Percentiles rank a stretch among this genome's conserved stretches.
Evolutionary conservation across 2,888 invertebrate species (phyloP).

Genomic region (Ophion ventricosus): DNA sequence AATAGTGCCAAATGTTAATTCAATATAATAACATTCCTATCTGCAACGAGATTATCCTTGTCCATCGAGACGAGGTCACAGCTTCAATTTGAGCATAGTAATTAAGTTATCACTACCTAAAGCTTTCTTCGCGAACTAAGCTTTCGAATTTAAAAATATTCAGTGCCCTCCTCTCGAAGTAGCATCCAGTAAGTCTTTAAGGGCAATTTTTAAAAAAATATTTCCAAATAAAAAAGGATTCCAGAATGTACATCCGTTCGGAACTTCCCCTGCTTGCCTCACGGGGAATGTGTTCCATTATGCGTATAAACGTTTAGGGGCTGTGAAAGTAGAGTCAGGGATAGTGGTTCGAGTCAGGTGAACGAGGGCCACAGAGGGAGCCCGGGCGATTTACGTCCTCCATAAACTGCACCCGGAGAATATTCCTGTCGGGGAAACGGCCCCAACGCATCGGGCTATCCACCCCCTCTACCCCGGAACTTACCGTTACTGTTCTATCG

Average conservation of each 20-base stretch:
- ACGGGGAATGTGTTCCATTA: neutral
- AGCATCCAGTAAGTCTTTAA: neutral
- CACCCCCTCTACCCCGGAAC: constrained; percentile 8
- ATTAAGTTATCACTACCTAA: too few species aligned
- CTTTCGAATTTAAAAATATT: too few species aligned
- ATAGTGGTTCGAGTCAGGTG: constrained; percentile 44
- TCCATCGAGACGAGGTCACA: too few species aligned
- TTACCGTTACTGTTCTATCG: constrained; percentile 15
- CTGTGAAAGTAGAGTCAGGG: constrained; percentile 20
- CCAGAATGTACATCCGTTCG: neutral
- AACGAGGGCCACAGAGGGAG: constrained; percentile 27
- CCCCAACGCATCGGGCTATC: constrained; percentile 7
- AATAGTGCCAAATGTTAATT: too few species aligned
- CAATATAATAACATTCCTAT: too few species aligned
- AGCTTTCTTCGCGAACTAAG: too few species aligned
- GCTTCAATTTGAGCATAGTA: too few species aligned
- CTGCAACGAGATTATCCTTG: too few species aligned
- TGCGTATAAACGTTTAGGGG: constrained; percentile 18
- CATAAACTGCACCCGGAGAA: constrained; percentile 65
- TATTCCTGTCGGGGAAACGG: constrained; percentile 50
- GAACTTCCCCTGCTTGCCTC: neutral
- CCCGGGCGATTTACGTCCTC: constrained; percentile 64
- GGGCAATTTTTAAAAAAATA: neutral
- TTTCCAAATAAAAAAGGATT: neutral
- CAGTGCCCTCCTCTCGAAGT: too few species aligned